Evolutionary conservation across 37 sponge, comb jelly and placozoan species (phyloP), one percentile per base, ranked within the genome.

Genomic region (Crambe crambe): DNA sequence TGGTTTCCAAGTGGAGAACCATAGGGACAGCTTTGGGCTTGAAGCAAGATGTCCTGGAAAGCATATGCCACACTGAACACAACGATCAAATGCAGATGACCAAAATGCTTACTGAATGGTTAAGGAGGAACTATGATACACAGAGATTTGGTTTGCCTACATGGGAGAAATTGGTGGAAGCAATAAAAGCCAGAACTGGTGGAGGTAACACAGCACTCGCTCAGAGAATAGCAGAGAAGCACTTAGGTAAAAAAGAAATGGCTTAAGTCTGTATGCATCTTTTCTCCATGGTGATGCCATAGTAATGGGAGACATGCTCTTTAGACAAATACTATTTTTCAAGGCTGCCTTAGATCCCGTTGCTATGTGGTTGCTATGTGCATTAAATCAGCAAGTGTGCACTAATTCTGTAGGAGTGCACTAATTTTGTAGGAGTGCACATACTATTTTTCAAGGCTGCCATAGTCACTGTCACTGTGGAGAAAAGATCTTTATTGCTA

Each of bases 91-190:
- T 6, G 10, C 51, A 47, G 12, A 6, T 47, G 10, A 47, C 10
- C 10, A 47, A 66, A 66, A 8, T 66, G 34, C 18, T 66, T 2
- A 27, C 27, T 4, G 36, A 34, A 31, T 66, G 67, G 67, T 4
- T 66, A 4, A 66, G 34, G 67, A 66, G 27, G 5, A 34, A 9
- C 17, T 27, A 66, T 27, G 34, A 66, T 66, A 26, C 38, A 15
- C 2, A 21, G 15, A 37, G 44, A 5, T 39, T 38, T 72, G 44
- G 42, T 72, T 25, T 18, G 23, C 47, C 47, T 39, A 72, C 44
- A 41, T 40, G 44, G 72, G 38, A 39, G 72, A 40, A n/a, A 40
- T 42, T 72, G 42, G 44, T n/a, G 27, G 26, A 72, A 39, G 47
- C 47, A 72, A n/a, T 72, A 42, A 1, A 20, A 35, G 67, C 23